phyloP scores from a whole-genome alignment of 2,113 vertebrate genomes.

The Vimba vimba region DNA sequence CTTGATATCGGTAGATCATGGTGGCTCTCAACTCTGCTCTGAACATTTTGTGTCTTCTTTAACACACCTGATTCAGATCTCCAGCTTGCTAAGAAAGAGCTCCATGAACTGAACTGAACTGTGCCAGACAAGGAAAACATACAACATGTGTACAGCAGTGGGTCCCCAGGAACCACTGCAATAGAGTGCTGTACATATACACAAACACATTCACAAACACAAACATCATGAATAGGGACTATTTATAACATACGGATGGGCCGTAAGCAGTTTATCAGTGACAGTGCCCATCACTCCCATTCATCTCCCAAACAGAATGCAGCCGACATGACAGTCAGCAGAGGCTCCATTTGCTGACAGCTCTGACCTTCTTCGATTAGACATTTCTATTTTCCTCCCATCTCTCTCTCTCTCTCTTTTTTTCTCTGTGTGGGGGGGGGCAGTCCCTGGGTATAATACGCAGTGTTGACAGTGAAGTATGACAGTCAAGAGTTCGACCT shows the following conservation, averaged over 20 bases:
- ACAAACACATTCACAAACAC: constrained; percentile 25
- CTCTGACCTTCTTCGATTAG: constrained; percentile 58
- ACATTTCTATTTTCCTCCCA: constrained; percentile 48
- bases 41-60: too few relatives aligned
- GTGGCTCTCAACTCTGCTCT: too few relatives aligned
- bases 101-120: not conserved
- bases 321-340: constrained; percentile 58
- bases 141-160: too few relatives aligned
- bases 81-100: not conserved
- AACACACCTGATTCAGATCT: too few relatives aligned
- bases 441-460: constrained; percentile 49
- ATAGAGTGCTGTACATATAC: not conserved
- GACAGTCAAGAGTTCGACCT: constrained; percentile 59
- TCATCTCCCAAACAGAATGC: constrained; percentile 47
- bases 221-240: constrained; percentile 11
- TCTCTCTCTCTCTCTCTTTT: constrained; percentile 24
- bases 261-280: constrained; percentile 47
- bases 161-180: not conserved
- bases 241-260: constrained; percentile 48
- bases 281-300: constrained; percentile 49
- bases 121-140: too few relatives aligned
- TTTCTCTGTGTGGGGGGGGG: constrained; percentile 28
- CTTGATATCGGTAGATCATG: not conserved
- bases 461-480: constrained; percentile 61
- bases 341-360: constrained; percentile 57